phyloP scores from a whole-genome alignment of 2,113 vertebrate genomes.

The Silurus asotus region DNA sequence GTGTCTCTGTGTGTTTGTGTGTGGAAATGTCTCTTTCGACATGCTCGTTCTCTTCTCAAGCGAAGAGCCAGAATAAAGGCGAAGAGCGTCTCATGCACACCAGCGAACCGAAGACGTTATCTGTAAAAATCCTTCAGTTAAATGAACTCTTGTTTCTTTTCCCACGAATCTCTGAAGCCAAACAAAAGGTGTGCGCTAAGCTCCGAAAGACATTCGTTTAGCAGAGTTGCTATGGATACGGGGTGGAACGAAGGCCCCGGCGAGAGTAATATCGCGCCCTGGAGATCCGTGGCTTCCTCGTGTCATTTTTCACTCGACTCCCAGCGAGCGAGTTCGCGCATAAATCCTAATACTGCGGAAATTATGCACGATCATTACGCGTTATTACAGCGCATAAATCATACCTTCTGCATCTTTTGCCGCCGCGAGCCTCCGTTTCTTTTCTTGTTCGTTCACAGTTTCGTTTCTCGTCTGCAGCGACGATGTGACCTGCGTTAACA shows the following conservation, averaged over 20 bases:
- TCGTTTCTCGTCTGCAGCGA: constrained; percentile 7
- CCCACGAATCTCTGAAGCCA: constrained; percentile 27
- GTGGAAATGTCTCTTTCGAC: neutral
- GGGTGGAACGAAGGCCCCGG: constrained; percentile 39
- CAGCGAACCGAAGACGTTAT: neutral
- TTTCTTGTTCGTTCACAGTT: constrained; percentile 11
- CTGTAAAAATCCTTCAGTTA: constrained; percentile 23
- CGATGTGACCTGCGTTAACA: constrained; percentile 1
- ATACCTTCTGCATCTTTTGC: constrained; percentile 17
- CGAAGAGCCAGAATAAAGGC: constrained; percentile 2
- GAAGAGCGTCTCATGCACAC: constrained; percentile 27
- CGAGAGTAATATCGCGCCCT: constrained; percentile 41
- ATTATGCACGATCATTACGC: constrained; percentile 42
- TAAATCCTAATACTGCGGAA: constrained; percentile 47
- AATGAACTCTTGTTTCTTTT: constrained; percentile 13
- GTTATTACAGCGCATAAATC: constrained; percentile 50
- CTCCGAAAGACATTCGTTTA: constrained; percentile 28
- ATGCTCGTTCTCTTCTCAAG: neutral
- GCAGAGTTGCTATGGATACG: constrained; percentile 56
- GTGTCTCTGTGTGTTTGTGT: constrained; percentile 24
- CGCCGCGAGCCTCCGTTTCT: neutral
- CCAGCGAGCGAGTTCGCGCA: constrained; percentile 8
- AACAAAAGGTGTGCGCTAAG: constrained; percentile 35
- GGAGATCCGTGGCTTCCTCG: constrained; percentile 43
- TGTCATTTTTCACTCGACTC: constrained; percentile 34